Conservation (phyloP, 1,140 invertebrate genomes). For the Euglossa dilemma region DNA sequence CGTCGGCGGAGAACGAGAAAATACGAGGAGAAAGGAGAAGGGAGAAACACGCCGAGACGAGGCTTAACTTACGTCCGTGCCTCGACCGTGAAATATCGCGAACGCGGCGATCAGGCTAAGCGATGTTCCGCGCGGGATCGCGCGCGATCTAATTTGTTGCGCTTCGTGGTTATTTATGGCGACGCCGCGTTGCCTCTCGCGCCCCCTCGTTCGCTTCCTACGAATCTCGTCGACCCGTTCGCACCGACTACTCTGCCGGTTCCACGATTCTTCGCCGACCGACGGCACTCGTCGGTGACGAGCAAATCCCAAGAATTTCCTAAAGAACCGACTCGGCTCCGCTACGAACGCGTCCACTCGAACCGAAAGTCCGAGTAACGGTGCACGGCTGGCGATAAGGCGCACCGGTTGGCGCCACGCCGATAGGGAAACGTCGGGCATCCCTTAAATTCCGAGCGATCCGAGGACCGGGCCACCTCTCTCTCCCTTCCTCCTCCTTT, state of each 20-base stretch:
- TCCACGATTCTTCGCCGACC: too few species aligned
- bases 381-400: conserved; percentile 70
- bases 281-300: too few species aligned
- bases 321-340: conserved; percentile 9
- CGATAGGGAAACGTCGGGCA: conserved; percentile 53
- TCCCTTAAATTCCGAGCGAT: conserved; percentile 52
- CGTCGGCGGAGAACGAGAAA: conserved; percentile 10
- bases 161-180: conserved; percentile 72
- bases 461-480: background rate
- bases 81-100: conserved; percentile 74
- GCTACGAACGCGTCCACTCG: background rate
- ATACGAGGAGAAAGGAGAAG: background rate
- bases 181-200: conserved; percentile 2
- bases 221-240: background rate
- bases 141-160: conserved; percentile 74
- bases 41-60: conserved; percentile 20
- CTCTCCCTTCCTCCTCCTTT: too few species aligned
- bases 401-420: conserved; percentile 71
- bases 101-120: conserved; percentile 67
- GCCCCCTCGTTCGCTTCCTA: conserved; percentile 6
- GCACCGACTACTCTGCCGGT: background rate
- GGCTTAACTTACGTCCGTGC: conserved; percentile 67
- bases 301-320: conserved; percentile 51
- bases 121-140: conserved; percentile 73
- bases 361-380: conserved; percentile 60